Percentiles rank a stretch among this genome's conserved stretches.
These are phyloP conservation scores for Caenorhabditis tropicalis DNA, from an alignment of 1,140 invertebrate species.

Conservation along the genomic window DNA sequence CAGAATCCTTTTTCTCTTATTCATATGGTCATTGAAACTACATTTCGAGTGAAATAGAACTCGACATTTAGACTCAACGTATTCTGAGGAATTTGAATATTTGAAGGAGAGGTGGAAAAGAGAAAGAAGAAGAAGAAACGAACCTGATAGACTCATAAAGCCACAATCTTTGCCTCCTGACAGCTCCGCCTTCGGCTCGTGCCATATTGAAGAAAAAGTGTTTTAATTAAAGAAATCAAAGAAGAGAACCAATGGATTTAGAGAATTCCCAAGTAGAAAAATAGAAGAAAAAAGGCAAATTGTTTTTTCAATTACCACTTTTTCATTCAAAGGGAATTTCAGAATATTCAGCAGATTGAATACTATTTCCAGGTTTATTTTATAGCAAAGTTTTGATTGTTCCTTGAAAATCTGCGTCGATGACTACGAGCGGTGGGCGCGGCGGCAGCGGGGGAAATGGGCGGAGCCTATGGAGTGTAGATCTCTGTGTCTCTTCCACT, in stretches of 20 bases:
- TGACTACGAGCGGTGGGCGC: not conserved
- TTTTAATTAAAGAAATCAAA: constrained; percentile 31
- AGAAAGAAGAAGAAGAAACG: not conserved
- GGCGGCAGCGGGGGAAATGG: constrained; percentile 7
- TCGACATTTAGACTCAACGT: too few relatives aligned
- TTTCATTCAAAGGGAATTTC: not conserved
- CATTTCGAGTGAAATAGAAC: too few relatives aligned
- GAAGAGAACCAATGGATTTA: not conserved
- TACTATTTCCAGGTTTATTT: not conserved
- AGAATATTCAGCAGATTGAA: not conserved
- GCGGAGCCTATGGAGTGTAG: not conserved
- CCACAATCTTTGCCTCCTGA: constrained; percentile 39
- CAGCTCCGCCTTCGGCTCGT: constrained; percentile 8
- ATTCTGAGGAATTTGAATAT: too few relatives aligned
- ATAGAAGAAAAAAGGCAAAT: not conserved
- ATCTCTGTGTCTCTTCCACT: constrained; percentile 4
- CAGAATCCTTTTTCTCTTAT: too few relatives aligned
- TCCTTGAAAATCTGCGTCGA: not conserved
- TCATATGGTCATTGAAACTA: too few relatives aligned
- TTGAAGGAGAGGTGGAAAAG: too few relatives aligned
- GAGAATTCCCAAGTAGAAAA: not conserved
- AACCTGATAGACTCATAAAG: constrained; percentile 34
- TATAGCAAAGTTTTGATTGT: not conserved
- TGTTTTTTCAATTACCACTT: not conserved
- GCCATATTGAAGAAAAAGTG: not conserved